Percentiles rank a stretch among this genome's conserved stretches.
Conservation (phyloP, 2,888 invertebrate species). For the Drosophila prolongata region DNA sequence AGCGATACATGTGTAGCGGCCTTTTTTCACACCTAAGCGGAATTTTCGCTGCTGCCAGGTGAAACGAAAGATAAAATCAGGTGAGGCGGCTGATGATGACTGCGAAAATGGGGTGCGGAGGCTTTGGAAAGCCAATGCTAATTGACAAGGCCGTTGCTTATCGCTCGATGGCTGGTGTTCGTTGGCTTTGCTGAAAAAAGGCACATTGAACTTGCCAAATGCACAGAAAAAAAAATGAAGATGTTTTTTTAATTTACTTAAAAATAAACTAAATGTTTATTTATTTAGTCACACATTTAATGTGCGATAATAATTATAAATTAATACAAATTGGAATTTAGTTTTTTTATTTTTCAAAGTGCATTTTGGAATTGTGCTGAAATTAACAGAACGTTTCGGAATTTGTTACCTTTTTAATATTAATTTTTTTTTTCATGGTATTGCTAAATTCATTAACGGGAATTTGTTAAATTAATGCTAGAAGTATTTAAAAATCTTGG, state of each 20-base stretch:
- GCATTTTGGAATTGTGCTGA: slow-evolving; percentile 2
- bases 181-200: slow-evolving; percentile 7
- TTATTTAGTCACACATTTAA: too few species aligned
- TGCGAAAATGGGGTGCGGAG: background rate
- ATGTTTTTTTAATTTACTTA: background rate
- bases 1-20: slow-evolving; percentile 60
- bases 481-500: background rate
- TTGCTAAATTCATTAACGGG: too few species aligned
- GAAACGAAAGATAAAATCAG: slow-evolving; percentile 52
- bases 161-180: slow-evolving; percentile 40
- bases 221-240: background rate
- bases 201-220: slow-evolving; percentile 46
- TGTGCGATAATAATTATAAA: too few species aligned
- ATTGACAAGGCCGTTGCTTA: slow-evolving; percentile 73
- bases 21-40: slow-evolving; percentile 66
- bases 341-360: too few species aligned
- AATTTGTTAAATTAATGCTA: background rate
- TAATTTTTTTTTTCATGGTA: background rate
- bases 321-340: too few species aligned
- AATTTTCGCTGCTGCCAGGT: slow-evolving; percentile 53
- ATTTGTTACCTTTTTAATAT: slow-evolving; percentile 7
- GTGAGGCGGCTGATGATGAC: slow-evolving; percentile 5
- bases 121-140: slow-evolving; percentile 55
- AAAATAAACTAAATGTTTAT: too few species aligned
- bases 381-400: slow-evolving; percentile 13